phyloP scores from a whole-genome alignment of 1,140 invertebrate species.

The Polypedilum pembai region DNA sequence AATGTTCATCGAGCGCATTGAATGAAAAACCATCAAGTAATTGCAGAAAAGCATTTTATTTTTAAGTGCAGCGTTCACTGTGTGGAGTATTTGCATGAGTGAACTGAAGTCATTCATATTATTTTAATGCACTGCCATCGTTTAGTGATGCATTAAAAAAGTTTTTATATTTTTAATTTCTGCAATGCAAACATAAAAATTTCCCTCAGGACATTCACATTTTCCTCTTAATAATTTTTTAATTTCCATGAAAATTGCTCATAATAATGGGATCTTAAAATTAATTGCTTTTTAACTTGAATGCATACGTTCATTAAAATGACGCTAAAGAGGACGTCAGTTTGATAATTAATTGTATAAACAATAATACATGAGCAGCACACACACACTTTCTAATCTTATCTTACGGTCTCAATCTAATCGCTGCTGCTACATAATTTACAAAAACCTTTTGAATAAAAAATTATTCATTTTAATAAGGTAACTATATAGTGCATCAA shows the following conservation, averaged over 20 bases:
- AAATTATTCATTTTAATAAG: constrained; percentile 16
- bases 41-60: not conserved
- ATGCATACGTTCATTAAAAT: not conserved
- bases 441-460: not conserved
- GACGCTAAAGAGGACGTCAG: not conserved
- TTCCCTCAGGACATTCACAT: not conserved
- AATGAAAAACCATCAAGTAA: constrained; percentile 22
- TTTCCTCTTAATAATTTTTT: not conserved
- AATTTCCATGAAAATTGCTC: not conserved
- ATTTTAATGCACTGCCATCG: not conserved
- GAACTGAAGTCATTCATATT: not conserved
- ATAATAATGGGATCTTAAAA: not conserved
- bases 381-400: constrained; percentile 18
- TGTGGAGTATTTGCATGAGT: not conserved
- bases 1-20: constrained; percentile 19
- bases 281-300: constrained; percentile 10
- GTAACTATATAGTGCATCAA: not conserved
- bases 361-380: not conserved
- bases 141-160: not conserved
- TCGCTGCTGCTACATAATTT: not conserved
- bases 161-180: not conserved
- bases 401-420: constrained; percentile 8
- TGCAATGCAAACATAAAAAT: not conserved
- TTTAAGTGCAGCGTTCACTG: not conserved
- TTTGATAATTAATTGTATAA: constrained; percentile 9